Evolutionary conservation across 2,797 vertebrate genomes (phyloP), one percentile per base, ranked within the genome.

Genomic region (Gobio occitaniae): DNA sequence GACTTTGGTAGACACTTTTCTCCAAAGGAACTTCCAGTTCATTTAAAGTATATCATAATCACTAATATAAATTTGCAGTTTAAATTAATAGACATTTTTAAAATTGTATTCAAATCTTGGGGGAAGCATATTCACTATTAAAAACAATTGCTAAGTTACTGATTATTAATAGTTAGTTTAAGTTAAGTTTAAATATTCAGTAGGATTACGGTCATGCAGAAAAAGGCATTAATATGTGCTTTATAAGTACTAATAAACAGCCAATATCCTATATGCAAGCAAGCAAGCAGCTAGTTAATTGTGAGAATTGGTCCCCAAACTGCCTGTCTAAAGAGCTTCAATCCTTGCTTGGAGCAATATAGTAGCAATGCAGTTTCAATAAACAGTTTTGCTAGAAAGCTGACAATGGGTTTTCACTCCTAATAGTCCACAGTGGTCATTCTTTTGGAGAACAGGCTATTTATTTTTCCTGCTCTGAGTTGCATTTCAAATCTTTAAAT

Each of bases 381-480:
- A 61, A 13, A 29, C 9, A 21, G 32, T 41, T 80, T 17, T 15
- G n/a, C 65, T 38, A 15, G 0, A 69, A 54, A 32, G 32, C 38
- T 71, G 17, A 29, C 1, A 17, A 12, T 76, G 36, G 41, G 8
- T 76, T 74, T 82, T 50, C 15, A 12, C 19, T 41, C 21, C 36
- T 65, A 52, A 65, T 76, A 41, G 48, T 68, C 32, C 71, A 50
- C 61, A 19, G 72, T 32, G 72, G 47, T 52, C 48, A 44, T 54
- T 76, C 32, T 77, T 83, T 50, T 52, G 6, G 72, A 68, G 50
- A 66, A 65, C 41, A 83, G 32, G 47, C 71, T 69, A 19, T 76
- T 77, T 56, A 21, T 69, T 77, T 83, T 68, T 3, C 32, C 10
- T 54, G 61, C 48, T 25, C 10, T 50, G 38, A 71, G 38, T 54